A percentile compares a stretch with the other conserved stretches of the same genome.
Conservation (phyloP, 2,113 vertebrate genomes). For the Vombatus ursinus region DNA sequence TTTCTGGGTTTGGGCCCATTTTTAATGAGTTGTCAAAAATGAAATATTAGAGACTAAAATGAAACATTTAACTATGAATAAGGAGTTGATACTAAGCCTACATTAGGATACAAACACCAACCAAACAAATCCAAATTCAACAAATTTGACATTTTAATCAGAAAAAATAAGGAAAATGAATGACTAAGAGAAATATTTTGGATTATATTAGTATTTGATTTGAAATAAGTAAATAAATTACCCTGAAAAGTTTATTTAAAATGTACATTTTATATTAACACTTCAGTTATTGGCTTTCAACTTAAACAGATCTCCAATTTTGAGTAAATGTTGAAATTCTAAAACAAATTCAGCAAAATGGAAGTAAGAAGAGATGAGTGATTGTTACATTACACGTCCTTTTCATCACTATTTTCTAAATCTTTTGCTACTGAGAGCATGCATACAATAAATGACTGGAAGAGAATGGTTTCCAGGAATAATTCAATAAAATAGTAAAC, state of each 20-base stretch:
- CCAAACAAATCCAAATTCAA: constrained; percentile 38
- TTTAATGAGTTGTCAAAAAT: constrained; percentile 83
- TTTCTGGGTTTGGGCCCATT: constrained; percentile 81
- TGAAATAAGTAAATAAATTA: background rate
- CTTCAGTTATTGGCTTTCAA: constrained; percentile 12
- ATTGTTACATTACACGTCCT: constrained; percentile 17
- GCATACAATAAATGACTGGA: constrained; percentile 8
- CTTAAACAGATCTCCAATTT: constrained; percentile 52
- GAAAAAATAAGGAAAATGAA: constrained; percentile 59
- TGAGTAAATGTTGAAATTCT: constrained; percentile 47
- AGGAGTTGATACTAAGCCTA: constrained; percentile 64
- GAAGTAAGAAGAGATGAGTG: constrained; percentile 18
- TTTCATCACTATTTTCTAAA: constrained; percentile 31
- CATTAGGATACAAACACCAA: constrained; percentile 47
- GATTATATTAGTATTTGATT: constrained; percentile 41
- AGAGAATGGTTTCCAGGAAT: background rate
- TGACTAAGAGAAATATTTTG: constrained; percentile 47
- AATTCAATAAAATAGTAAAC: background rate
- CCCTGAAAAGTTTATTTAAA: constrained; percentile 28
- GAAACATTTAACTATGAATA: constrained; percentile 78
- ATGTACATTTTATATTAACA: constrained; percentile 33
- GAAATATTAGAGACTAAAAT: constrained; percentile 79
- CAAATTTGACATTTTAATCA: constrained; percentile 70
- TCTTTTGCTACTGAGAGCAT: constrained; percentile 41
- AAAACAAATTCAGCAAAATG: constrained; percentile 30